Evolutionary conservation across 2,797 vertebrate genomes (phyloP).

Genomic region (Hozukius guyotensis): DNA sequence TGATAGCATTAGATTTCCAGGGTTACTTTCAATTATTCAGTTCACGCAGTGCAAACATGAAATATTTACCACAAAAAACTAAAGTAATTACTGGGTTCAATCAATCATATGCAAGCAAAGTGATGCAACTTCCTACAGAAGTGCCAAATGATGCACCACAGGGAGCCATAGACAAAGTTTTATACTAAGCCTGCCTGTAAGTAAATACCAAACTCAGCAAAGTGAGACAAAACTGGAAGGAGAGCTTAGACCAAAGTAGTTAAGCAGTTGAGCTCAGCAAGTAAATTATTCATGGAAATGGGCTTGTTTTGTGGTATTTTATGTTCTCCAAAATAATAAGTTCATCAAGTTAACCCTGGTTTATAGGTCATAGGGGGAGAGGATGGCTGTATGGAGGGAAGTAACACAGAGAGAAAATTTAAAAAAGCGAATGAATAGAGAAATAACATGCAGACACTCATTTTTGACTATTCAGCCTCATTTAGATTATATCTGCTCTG

Average conservation of each 20-base stretch:
- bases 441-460: background rate
- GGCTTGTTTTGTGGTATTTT: constrained; percentile 14
- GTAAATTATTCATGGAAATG: constrained; percentile 45
- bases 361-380: constrained; percentile 10
- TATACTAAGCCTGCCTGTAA: background rate
- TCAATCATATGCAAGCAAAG: background rate
- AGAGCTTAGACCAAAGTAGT: background rate
- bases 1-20: background rate
- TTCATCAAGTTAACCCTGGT: constrained; percentile 11
- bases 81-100: constrained; percentile 4
- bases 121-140: constrained; percentile 1
- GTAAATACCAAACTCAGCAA: constrained; percentile 7
- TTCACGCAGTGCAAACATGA: background rate
- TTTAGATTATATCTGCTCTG: constrained; percentile 37
- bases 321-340: background rate
- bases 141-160: background rate
- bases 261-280: background rate
- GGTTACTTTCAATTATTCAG: background rate
- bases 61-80: constrained; percentile 8
- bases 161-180: background rate
- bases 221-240: background rate
- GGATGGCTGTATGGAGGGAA: background rate
- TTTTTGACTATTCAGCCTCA: constrained; percentile 16
- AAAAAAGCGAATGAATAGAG: background rate
- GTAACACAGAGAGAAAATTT: background rate